Evolutionary conservation across 2,888 invertebrate species (phyloP).

Genomic region (Lasioglossum zephyrum): DNA sequence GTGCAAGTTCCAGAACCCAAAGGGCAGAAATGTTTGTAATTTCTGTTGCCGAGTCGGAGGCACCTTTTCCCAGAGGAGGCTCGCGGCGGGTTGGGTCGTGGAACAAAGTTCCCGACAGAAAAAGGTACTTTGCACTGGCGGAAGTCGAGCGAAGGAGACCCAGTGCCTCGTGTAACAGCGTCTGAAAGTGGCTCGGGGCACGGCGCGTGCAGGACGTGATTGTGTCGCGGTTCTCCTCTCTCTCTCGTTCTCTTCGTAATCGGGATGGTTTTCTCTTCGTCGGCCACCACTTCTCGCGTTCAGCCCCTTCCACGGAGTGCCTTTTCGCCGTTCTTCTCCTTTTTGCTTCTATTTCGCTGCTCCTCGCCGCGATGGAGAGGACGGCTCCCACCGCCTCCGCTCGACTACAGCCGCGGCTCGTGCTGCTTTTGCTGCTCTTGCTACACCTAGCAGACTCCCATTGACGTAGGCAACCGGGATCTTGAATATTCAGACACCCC

Average conservation of each 20-base stretch:
- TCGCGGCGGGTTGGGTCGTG: not conserved
- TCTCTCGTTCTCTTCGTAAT: slow-evolving; percentile 25
- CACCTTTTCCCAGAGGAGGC: not conserved
- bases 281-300: slow-evolving; percentile 64
- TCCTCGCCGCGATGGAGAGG: slow-evolving; percentile 72
- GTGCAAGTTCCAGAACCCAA: not conserved
- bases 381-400: slow-evolving; percentile 82
- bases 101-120: slow-evolving; percentile 31
- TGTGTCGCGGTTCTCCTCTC: slow-evolving; percentile 76
- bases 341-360: slow-evolving; percentile 66
- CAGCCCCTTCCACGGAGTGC: slow-evolving; percentile 66
- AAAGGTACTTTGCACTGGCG: slow-evolving; percentile 46
- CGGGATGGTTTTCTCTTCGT: slow-evolving; percentile 49
- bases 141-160: slow-evolving; percentile 46
- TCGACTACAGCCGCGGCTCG: slow-evolving; percentile 74
- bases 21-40: not conserved
- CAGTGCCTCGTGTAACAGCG: slow-evolving; percentile 79
- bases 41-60: not conserved
- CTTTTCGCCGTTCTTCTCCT: slow-evolving; percentile 69
- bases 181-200: slow-evolving; percentile 81
- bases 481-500: not conserved
- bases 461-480: slow-evolving; percentile 74
- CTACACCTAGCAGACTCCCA: slow-evolving; percentile 79
- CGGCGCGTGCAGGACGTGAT: slow-evolving; percentile 84
- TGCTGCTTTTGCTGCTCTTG: slow-evolving; percentile 58